Evolutionary conservation across 2,797 vertebrate genomes (phyloP).

Genomic region (Aratinga solstitialis): DNA sequence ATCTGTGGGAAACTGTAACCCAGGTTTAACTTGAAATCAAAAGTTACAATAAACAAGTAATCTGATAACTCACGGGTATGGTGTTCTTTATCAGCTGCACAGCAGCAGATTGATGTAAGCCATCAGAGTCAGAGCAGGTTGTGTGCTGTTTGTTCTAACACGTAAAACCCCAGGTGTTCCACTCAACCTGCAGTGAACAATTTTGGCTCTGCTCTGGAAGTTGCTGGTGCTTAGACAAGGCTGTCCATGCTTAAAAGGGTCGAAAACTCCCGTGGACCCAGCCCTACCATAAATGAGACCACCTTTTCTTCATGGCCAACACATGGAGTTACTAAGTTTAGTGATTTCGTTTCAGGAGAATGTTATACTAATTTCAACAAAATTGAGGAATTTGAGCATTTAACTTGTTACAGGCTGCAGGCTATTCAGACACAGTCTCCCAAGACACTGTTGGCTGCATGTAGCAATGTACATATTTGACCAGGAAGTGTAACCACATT

Average conservation of each 20-base stretch:
- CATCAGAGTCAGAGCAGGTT: neutral
- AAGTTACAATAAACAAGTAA: neutral
- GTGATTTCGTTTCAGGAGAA: neutral
- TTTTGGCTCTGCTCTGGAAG: neutral
- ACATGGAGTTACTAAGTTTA: neutral
- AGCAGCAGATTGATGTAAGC: neutral
- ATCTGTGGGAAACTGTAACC: neutral
- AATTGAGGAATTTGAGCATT: neutral
- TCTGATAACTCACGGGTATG: fast-evolving
- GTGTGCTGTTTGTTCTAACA: neutral
- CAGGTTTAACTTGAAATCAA: neutral
- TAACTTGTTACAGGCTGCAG: neutral
- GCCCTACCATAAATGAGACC: neutral
- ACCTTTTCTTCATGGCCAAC: neutral
- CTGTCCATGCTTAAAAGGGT: neutral
- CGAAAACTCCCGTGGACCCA: neutral
- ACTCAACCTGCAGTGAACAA: neutral
- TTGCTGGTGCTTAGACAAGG: neutral
- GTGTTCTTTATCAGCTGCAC: neutral
- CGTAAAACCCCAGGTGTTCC: neutral
- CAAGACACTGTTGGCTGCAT: neutral
- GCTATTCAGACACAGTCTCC: neutral
- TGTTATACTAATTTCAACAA: neutral
- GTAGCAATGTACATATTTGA: too few species aligned
- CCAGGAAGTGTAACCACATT: fast-evolving